Evolutionary conservation across 2,797 vertebrate species (phyloP), one percentile per base, ranked within the genome.

Genomic region (Danionella dracula): DNA sequence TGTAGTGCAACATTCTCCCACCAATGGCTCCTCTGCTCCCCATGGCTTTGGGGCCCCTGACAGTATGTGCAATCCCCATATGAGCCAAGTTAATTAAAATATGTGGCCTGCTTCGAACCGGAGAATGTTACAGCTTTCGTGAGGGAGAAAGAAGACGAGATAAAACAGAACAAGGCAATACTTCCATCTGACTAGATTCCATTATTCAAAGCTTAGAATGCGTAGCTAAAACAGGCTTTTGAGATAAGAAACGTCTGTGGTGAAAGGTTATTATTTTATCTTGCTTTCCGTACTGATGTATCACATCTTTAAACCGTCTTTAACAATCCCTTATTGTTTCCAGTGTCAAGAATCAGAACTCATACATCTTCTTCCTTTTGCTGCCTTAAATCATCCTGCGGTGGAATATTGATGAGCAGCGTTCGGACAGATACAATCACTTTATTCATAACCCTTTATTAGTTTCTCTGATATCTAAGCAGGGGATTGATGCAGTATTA

Each of bases 21-120:
- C 78, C 73, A 70, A 76, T 71, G 78, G 46, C 65, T 71, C 63
- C 12, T 51, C 69, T 59, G 61, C 34, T 71, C 66, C 68, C 27
- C 29, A 64, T 17, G 68, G 46, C 70, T 46, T 69, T 60, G n/a
- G 32, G 31, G 49, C 34, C 35, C 57, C 50, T 74, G 71, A 68
- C 66, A 63, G 63, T 45, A 64, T 67, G 69, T 31, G 61, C 31
- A 20, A 35, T 68, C 50, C 73, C 62, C 58, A 41, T 57, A 27
- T 15, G 49, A 71, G 70, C 51, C 68, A 73, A 68, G 75, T 77
- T 70, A 75, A 77, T 77, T 75, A 75, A 68, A 68, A 67, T 60
- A 68, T 34, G 51, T 70, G 58, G 66, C 66, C 70, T 64, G 70
- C 44, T 68, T 72, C 48, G 29, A 34, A 37, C 42, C 37, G 10